Evolutionary conservation across 2,797 vertebrate species (phyloP).

Genomic region (Tenualosa thibaudeaui): DNA sequence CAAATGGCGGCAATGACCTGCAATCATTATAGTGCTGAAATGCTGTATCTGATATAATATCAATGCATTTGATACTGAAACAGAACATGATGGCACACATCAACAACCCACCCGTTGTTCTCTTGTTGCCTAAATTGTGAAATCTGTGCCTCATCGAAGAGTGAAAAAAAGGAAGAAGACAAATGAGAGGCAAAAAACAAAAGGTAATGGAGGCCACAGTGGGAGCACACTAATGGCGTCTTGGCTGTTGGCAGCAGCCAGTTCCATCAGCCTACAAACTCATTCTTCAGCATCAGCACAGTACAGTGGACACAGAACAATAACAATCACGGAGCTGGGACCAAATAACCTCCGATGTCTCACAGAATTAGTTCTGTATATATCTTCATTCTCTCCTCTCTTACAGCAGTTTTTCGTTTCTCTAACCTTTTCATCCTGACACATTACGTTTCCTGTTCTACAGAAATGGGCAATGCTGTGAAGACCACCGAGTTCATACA

Average conservation of each 20-base stretch:
- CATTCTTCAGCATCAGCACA: neutral
- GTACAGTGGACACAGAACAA: neutral
- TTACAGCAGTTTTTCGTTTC: neutral
- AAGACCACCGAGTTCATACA: neutral
- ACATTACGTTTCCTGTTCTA: neutral
- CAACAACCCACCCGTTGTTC: neutral
- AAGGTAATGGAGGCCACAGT: neutral
- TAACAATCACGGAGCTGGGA: neutral
- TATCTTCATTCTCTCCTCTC: neutral
- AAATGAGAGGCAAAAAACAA: neutral
- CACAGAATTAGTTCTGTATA: neutral
- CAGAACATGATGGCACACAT: neutral
- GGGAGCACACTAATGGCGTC: neutral
- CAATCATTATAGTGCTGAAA: neutral
- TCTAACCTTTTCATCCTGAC: neutral
- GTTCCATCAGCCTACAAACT: neutral
- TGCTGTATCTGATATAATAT: neutral
- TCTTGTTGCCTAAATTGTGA: neutral
- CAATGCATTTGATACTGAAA: neutral
- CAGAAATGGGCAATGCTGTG: neutral
- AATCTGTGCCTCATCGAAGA: neutral
- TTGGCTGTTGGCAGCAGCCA: neutral
- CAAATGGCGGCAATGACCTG: neutral
- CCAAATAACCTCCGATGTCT: neutral
- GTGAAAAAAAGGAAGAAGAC: neutral